Evolutionary conservation across 2,888 invertebrate genomes (phyloP).

Genomic region (Scrobipalpa atriplicella): DNA sequence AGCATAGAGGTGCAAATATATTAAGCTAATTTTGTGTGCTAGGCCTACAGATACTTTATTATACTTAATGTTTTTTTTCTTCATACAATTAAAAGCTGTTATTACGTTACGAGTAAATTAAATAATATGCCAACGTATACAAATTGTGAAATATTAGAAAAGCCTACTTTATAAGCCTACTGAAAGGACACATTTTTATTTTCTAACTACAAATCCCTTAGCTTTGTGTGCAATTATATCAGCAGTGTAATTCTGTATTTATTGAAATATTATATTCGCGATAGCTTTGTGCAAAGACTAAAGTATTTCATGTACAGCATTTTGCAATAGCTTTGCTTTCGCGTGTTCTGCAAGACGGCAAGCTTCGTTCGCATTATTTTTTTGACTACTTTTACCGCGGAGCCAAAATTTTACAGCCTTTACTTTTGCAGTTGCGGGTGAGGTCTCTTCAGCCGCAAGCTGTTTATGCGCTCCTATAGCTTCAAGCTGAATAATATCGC

Average conservation of each 20-base stretch:
- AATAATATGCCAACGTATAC: not conserved
- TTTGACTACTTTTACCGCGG: slow-evolving; percentile 32
- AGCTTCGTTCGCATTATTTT: not conserved
- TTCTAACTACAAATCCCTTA: slow-evolving; percentile 16
- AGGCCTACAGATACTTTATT: not conserved
- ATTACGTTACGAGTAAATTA: not conserved
- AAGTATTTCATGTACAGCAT: slow-evolving; percentile 7
- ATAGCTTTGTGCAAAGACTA: slow-evolving; percentile 30
- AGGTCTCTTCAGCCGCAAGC: slow-evolving; percentile 62
- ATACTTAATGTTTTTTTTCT: not conserved
- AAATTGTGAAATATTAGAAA: not conserved
- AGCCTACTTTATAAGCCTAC: too few species aligned
- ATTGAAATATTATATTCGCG: slow-evolving; percentile 23
- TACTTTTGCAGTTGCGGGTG: slow-evolving; percentile 57
- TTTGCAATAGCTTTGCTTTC: slow-evolving; percentile 17
- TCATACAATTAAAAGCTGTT: not conserved
- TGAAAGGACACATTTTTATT: too few species aligned
- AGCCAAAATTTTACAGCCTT: slow-evolving; percentile 54
- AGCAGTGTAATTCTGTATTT: slow-evolving; percentile 30
- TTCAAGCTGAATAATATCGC: slow-evolving; percentile 56
- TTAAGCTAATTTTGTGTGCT: not conserved
- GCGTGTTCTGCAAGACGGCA: slow-evolving; percentile 14
- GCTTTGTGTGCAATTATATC: slow-evolving; percentile 15
- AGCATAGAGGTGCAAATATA: not conserved
- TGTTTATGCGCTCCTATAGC: slow-evolving; percentile 58